Conservation (phyloP, 64 coral and sea anemone species). For the Cladopsammia gracilis region DNA sequence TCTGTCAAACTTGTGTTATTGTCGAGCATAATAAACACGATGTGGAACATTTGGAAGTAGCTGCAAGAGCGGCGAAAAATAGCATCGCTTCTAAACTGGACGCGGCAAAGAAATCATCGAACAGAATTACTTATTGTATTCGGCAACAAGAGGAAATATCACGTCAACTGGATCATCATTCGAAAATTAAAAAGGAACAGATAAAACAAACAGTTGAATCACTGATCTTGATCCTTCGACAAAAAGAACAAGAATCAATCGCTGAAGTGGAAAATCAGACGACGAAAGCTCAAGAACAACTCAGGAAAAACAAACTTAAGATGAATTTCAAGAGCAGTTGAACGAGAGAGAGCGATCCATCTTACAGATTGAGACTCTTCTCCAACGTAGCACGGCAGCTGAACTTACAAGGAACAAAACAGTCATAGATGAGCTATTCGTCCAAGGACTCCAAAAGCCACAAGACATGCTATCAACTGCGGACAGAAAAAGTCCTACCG, state of each 20-base stretch:
- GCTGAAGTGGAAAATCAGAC: background rate
- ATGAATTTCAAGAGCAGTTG: background rate
- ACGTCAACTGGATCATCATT: background rate
- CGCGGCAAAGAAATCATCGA: background rate
- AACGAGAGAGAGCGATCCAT: background rate
- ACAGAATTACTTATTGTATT: background rate
- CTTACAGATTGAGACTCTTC: background rate
- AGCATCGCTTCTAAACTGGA: background rate
- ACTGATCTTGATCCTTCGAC: background rate
- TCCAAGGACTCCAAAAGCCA: background rate
- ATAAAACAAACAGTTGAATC: background rate
- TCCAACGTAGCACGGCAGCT: background rate
- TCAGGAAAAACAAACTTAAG: background rate
- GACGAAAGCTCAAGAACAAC: background rate
- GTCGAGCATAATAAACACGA: constrained; percentile 58
- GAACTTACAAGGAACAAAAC: background rate
- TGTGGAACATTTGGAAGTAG: constrained; percentile 23
- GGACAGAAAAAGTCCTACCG: background rate
- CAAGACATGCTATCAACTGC: background rate
- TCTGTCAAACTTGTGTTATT: constrained; percentile 34
- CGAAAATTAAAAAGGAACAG: background rate
- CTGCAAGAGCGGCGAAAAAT: background rate
- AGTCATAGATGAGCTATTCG: background rate
- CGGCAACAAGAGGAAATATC: background rate
- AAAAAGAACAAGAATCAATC: background rate